A percentile compares a stretch with the other conserved stretches of the same genome.
These are phyloP conservation scores for Tragelaphus buxtoni DNA, from an alignment of 2,113 vertebrate genomes.

Conservation along the genomic window DNA sequence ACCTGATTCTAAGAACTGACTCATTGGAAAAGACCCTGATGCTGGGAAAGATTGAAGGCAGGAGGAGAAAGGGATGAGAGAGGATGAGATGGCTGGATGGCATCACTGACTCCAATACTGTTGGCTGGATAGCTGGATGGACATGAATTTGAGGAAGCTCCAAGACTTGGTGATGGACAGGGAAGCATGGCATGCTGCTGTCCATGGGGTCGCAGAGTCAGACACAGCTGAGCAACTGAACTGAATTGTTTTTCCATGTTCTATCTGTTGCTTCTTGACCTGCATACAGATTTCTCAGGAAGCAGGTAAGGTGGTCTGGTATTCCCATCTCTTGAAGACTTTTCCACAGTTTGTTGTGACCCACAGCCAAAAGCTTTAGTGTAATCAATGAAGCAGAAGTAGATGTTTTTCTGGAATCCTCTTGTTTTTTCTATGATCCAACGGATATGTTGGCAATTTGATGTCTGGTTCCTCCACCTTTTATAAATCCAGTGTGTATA, in stretches of 20 bases:
- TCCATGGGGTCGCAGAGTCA: neutral
- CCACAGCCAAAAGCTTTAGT: neutral
- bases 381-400: neutral
- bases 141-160: neutral
- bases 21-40: neutral
- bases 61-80: neutral
- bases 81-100: neutral
- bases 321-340: neutral
- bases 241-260: neutral
- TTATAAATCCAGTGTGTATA: neutral
- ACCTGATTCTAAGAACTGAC: neutral
- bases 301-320: neutral
- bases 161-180: neutral
- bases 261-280: neutral
- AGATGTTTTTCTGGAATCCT: neutral
- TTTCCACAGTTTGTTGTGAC: neutral
- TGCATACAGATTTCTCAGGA: neutral
- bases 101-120: neutral
- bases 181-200: neutral
- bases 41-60: neutral
- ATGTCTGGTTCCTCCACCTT: neutral
- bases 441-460: neutral
- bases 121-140: neutral
- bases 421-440: neutral
- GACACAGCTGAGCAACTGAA: neutral